A percentile compares a stretch with the other conserved stretches of the same genome.
phyloP scores from a whole-genome alignment of 1,140 invertebrate species.

The Schlechtendalia chinensis region DNA sequence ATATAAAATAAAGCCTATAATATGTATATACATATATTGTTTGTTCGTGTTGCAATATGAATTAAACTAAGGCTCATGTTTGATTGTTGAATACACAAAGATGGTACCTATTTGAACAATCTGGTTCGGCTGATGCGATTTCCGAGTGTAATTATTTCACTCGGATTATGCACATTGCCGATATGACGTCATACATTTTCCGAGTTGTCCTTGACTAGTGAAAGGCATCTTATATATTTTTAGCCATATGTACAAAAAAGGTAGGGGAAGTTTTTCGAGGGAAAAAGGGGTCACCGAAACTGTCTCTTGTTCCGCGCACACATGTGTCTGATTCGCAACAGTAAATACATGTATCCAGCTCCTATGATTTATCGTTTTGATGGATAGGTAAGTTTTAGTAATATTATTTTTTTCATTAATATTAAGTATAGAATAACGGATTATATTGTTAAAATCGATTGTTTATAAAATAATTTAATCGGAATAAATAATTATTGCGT shows the following conservation, averaged over 20 bases:
- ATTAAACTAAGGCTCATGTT: no score
- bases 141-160: slow-evolving; percentile 23
- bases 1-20: no score
- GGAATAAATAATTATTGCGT: no score
- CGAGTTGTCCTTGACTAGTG: slow-evolving; percentile 48
- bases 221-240: slow-evolving; percentile 37
- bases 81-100: no score
- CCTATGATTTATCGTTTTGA: background rate
- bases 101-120: background rate
- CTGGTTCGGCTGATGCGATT: slow-evolving; percentile 4
- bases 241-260: background rate
- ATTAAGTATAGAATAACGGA: no score
- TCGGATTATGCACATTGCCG: slow-evolving; percentile 26
- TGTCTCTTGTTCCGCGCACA: slow-evolving; percentile 25
- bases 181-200: slow-evolving; percentile 47
- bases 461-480: no score
- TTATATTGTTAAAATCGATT: no score
- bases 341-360: slow-evolving; percentile 28
- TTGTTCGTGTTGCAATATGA: no score
- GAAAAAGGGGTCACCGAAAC: slow-evolving; percentile 46
- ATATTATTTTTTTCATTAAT: no score
- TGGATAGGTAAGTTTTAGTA: slow-evolving; percentile 47
- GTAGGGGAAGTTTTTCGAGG: slow-evolving; percentile 45
- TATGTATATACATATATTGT: no score
- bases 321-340: slow-evolving; percentile 30